Conservation (phyloP, 2,113 vertebrate species). For the Trichechus manatus region DNA sequence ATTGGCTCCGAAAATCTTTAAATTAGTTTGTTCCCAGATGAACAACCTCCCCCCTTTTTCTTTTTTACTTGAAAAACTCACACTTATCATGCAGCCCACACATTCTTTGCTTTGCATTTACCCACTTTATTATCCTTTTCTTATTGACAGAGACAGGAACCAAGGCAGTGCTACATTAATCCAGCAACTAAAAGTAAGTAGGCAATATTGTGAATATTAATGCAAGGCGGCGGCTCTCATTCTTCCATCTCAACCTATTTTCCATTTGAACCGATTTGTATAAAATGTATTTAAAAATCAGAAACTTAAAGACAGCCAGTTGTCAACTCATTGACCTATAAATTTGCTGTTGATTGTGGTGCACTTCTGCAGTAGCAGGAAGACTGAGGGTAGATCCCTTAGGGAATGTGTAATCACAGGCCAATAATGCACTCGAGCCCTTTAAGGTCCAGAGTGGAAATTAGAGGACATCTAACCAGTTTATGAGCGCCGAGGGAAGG, state of each 20-base stretch:
- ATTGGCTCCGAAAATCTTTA: slow-evolving; percentile 68
- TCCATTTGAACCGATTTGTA: slow-evolving; percentile 27
- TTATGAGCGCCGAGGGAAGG: slow-evolving; percentile 10
- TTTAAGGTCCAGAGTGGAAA: slow-evolving; percentile 46
- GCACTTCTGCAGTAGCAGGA: not conserved
- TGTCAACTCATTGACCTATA: slow-evolving; percentile 68
- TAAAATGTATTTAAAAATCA: slow-evolving; percentile 73
- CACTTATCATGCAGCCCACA: slow-evolving; percentile 18
- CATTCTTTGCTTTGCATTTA: slow-evolving; percentile 66
- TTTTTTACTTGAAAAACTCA: slow-evolving; percentile 64
- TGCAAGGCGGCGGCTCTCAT: not conserved
- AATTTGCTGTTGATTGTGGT: slow-evolving; percentile 54
- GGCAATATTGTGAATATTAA: slow-evolving; percentile 52
- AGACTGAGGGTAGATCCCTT: not conserved
- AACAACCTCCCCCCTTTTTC: not conserved
- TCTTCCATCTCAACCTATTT: not conserved
- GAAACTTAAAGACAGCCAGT: slow-evolving; percentile 43
- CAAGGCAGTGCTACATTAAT: slow-evolving; percentile 39
- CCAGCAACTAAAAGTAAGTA: slow-evolving; percentile 61
- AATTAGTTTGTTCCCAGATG: slow-evolving; percentile 53
- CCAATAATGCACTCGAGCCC: not conserved
- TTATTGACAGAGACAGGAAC: slow-evolving; percentile 41
- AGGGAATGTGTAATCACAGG: slow-evolving; percentile 26
- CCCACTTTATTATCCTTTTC: slow-evolving; percentile 11
- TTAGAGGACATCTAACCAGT: not conserved